These are phyloP conservation scores for Terrapene triunguis DNA, from an alignment of 2,113 vertebrate species.

Conservation along the genomic window DNA sequence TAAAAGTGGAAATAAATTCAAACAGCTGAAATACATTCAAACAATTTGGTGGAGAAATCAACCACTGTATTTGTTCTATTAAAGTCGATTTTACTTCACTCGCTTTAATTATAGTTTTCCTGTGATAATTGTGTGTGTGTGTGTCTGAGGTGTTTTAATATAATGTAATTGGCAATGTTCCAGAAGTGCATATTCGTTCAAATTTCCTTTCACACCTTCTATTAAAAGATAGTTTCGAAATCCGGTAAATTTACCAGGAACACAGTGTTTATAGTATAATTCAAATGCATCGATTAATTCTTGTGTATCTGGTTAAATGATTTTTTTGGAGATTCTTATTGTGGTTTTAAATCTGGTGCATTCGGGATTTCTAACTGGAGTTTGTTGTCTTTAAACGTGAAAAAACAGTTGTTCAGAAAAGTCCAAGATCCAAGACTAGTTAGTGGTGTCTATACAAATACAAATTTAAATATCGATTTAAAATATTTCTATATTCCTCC, in stretches of 20 bases:
- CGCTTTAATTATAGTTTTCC: neutral
- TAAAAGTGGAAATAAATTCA: neutral
- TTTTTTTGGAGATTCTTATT: conserved; percentile 21
- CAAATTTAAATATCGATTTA: neutral
- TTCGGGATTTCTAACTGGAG: conserved; percentile 36
- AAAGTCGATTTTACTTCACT: neutral
- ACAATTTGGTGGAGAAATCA: neutral
- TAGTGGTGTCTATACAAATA: neutral
- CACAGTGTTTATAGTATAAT: too few species aligned
- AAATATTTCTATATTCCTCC: neutral
- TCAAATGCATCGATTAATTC: neutral
- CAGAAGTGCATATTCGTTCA: neutral
- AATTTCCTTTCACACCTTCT: neutral
- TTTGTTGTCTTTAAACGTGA: neutral
- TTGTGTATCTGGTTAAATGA: too few species aligned
- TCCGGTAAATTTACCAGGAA: neutral
- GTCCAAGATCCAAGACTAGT: neutral
- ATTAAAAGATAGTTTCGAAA: neutral
- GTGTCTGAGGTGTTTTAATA: neutral
- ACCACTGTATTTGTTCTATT: neutral
- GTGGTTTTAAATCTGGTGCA: neutral
- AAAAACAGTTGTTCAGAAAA: too few species aligned
- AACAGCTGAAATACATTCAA: neutral
- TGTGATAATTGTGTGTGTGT: neutral
- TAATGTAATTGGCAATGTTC: neutral